Evolutionary conservation across 2,113 vertebrate species (phyloP).

Genomic region (Megalops atlanticus): DNA sequence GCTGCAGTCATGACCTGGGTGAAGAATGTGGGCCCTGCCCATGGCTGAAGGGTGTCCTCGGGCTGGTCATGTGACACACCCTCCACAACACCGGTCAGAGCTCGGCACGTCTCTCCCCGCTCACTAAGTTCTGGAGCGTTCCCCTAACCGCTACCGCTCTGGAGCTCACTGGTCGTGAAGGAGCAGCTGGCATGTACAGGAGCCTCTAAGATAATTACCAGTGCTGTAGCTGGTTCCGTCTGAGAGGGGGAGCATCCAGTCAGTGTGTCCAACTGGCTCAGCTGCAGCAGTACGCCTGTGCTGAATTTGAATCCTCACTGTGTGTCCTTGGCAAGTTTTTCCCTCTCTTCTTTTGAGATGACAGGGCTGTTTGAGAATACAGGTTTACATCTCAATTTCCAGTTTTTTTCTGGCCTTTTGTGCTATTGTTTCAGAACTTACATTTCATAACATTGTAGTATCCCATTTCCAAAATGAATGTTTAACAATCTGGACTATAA

Average conservation of each 20-base stretch:
- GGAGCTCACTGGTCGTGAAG: not conserved
- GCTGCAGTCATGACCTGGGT: no score
- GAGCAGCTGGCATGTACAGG: not conserved
- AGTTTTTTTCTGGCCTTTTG: no score
- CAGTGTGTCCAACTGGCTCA: not conserved
- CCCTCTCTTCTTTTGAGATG: no score
- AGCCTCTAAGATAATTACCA: not conserved
- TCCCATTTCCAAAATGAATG: not conserved
- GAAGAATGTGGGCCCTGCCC: no score
- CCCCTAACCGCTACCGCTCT: not conserved
- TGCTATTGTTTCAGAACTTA: no score
- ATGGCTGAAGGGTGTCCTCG: no score
- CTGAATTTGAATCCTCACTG: slow-evolving; percentile 2
- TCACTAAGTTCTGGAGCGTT: not conserved
- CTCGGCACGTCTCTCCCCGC: no score
- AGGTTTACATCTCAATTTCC: no score
- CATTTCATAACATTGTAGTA: no score
- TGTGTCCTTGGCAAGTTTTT: not conserved
- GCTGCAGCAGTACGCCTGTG: not conserved
- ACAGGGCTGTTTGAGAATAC: no score
- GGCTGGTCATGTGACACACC: no score
- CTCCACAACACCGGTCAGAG: no score
- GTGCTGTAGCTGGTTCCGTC: slow-evolving; percentile 1
- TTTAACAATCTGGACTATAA: not conserved
- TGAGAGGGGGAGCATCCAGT: not conserved